Evolutionary conservation across 2,113 vertebrate genomes (phyloP).

Genomic region (Oostethus manadensis): DNA sequence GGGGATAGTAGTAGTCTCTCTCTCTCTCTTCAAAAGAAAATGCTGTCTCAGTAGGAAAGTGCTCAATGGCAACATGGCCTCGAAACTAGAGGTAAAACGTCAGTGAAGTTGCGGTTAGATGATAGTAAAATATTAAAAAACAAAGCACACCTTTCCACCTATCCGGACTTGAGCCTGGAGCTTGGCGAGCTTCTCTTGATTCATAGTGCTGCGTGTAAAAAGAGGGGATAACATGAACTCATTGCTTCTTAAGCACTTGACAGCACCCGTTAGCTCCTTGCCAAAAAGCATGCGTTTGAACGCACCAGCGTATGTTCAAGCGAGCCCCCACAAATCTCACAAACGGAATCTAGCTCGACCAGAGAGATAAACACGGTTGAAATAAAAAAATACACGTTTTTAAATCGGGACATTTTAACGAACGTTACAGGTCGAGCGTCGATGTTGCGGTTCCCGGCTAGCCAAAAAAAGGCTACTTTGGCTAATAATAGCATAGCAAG

Average conservation of each 20-base stretch:
- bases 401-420: background rate
- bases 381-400: too few relatives aligned
- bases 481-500: constrained; percentile 43
- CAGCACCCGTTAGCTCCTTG: too few relatives aligned
- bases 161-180: constrained; percentile 98
- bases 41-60: constrained; percentile 61
- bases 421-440: background rate
- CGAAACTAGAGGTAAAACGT: background rate
- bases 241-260: background rate
- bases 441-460: background rate
- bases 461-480: constrained; percentile 5
- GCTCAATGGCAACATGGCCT: constrained; percentile 22
- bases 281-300: background rate
- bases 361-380: background rate
- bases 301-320: background rate
- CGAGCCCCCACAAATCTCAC: too few relatives aligned
- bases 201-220: constrained; percentile 74
- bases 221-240: background rate
- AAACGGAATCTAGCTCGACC: too few relatives aligned
- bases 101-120: background rate
- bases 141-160: constrained; percentile 89
- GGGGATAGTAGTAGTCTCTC: constrained; percentile 7
- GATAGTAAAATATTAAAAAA: background rate
- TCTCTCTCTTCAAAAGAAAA: constrained; percentile 38
- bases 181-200: constrained; percentile 97